Evolutionary conservation across 2,113 vertebrate genomes (phyloP).

Genomic region (Carlito syrichta): DNA sequence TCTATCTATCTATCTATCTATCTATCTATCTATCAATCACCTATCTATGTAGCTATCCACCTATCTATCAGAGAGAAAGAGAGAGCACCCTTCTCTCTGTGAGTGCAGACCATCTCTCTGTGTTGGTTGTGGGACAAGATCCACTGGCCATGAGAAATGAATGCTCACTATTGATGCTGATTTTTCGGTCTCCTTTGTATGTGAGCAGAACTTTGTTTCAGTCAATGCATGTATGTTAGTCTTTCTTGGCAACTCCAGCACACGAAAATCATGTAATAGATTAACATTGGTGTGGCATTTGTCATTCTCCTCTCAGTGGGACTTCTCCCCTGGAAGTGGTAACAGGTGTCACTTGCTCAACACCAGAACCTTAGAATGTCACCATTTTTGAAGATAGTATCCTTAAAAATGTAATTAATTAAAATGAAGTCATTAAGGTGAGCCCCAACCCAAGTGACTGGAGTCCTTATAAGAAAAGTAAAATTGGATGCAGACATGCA

Average conservation of each 20-base stretch:
- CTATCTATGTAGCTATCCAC: too few relatives aligned
- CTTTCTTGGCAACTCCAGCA: not conserved
- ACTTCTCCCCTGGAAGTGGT: accelerated
- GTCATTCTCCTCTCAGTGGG: not conserved
- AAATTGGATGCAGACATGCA: accelerated
- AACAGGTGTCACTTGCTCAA: not conserved
- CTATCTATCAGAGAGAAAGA: too few relatives aligned
- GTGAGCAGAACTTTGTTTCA: not conserved
- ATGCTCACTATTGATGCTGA: not conserved
- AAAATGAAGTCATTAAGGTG: not conserved
- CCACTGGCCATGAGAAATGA: accelerated
- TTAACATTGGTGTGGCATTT: not conserved
- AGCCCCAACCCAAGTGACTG: not conserved
- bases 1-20: too few relatives aligned
- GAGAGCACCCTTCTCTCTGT: too few relatives aligned
- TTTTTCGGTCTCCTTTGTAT: not conserved
- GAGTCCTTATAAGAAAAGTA: not conserved
- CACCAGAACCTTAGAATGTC: not conserved
- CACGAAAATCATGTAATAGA: not conserved
- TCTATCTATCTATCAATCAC: too few relatives aligned
- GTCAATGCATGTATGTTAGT: not conserved
- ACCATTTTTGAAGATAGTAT: not conserved
- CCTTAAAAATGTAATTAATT: not conserved
- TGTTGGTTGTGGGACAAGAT: not conserved
- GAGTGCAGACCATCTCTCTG: accelerated